Evolutionary conservation across 2,113 vertebrate genomes (phyloP).

Genomic region (Indicator maculatus): DNA sequence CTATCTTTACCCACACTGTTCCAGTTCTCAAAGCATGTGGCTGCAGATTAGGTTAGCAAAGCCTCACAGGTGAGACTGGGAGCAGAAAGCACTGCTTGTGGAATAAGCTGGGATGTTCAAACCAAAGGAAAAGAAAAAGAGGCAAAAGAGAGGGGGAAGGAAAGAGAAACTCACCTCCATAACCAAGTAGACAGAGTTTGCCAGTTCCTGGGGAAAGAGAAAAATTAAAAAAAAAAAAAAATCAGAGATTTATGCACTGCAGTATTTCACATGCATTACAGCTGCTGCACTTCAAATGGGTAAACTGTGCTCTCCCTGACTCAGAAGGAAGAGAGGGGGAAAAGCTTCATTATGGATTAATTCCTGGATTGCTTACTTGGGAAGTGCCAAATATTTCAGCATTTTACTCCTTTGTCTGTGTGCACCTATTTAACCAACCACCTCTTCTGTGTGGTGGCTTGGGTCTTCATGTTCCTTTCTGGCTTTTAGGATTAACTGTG

Average conservation of each 20-base stretch:
- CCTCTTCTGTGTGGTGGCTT: background rate
- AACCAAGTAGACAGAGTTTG: slow-evolving; percentile 94
- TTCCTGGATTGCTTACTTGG: background rate
- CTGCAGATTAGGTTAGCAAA: background rate
- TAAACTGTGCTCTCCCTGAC: background rate
- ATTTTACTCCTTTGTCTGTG: background rate
- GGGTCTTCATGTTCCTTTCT: background rate
- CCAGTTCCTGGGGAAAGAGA: slow-evolving; percentile 84
- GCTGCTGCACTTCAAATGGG: background rate
- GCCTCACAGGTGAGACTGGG: background rate
- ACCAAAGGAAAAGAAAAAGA: background rate
- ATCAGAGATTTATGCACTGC: background rate
- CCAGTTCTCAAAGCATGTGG: background rate
- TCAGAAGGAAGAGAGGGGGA: background rate
- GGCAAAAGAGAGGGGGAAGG: background rate
- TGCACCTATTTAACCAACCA: background rate
- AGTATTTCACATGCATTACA: background rate
- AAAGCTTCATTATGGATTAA: background rate
- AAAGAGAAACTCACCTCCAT: slow-evolving; percentile 87
- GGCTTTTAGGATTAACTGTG: background rate
- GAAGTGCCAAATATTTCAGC: background rate
- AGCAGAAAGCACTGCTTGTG: background rate
- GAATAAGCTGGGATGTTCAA: background rate
- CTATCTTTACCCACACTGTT: background rate
- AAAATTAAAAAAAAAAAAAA: background rate